These are phyloP conservation scores for Callaeas wilsoni DNA, from an alignment of 2,113 vertebrate species.

Conservation along the genomic window DNA sequence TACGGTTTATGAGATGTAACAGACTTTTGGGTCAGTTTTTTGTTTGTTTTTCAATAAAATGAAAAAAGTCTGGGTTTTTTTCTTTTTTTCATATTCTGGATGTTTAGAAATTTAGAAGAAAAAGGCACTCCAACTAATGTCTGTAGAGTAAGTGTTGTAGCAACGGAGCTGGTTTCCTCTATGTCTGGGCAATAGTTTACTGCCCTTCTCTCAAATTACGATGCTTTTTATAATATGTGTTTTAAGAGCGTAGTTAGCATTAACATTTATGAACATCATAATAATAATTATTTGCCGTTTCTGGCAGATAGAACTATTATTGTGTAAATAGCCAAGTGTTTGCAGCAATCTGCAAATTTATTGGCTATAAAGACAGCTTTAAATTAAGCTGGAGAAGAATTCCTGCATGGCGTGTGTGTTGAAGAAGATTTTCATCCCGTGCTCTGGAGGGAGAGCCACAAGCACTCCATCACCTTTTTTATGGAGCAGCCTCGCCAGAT, in stretches of 20 bases:
- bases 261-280: not conserved
- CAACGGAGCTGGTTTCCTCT: not conserved
- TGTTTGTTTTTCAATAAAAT: not conserved
- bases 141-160: not conserved
- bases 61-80: not conserved
- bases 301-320: not conserved
- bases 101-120: not conserved
- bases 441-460: constrained; percentile 17
- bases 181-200: not conserved
- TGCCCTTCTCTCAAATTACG: not conserved
- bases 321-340: not conserved
- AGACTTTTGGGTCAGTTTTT: not conserved
- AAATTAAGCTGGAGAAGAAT: not conserved
- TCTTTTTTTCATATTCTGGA: not conserved
- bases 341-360: constrained; percentile 17
- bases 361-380: not conserved
- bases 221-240: not conserved
- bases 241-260: constrained; percentile 18
- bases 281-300: not conserved
- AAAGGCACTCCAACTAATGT: not conserved
- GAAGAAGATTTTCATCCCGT: not conserved
- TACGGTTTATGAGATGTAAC: not conserved
- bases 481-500: constrained; percentile 29
- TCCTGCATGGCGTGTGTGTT: not conserved
- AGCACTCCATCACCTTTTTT: constrained; percentile 42